phyloP scores from a whole-genome alignment of 2,113 vertebrate genomes.

The Rhinogobius similis region DNA sequence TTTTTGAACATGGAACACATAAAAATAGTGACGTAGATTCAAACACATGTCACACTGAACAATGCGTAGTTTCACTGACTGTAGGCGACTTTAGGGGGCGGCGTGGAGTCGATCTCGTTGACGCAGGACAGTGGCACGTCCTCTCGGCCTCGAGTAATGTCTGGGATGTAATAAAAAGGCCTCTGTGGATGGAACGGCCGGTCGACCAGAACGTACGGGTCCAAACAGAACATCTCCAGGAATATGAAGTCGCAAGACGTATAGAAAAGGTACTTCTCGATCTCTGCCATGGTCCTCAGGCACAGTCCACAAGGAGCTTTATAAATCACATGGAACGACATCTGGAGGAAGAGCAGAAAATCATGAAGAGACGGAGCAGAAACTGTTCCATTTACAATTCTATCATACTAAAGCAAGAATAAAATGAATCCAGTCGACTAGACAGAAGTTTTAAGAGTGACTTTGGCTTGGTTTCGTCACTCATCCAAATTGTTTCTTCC shows the following conservation, averaged over 20 bases:
- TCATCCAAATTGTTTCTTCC: too few species aligned
- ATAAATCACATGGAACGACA: constrained; percentile 97
- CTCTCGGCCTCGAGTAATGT: constrained; percentile 91
- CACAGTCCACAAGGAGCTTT: constrained; percentile 93
- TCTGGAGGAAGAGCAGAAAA: constrained; percentile 53
- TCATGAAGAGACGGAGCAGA: too few species aligned
- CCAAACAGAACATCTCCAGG: constrained; percentile 98
- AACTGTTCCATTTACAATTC: too few species aligned
- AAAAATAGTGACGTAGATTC: too few species aligned
- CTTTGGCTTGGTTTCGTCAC: too few species aligned
- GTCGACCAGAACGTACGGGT: constrained; percentile 95
- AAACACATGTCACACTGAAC: not conserved
- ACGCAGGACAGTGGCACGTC: constrained; percentile 95
- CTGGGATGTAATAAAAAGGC: constrained; percentile 91
- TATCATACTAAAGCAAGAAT: too few species aligned
- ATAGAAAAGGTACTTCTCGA: constrained; percentile 94
- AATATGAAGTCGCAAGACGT: constrained; percentile 91
- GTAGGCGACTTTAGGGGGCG: constrained; percentile 91
- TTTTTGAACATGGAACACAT: too few species aligned
- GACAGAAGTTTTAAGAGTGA: too few species aligned
- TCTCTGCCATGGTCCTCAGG: constrained; percentile 92
- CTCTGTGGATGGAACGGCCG: constrained; percentile 92
- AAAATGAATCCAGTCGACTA: too few species aligned
- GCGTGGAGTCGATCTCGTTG: constrained; percentile 92
- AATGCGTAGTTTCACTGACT: constrained; percentile 74